Percentiles rank a stretch among this genome's conserved stretches.
Evolutionary conservation across 2,113 vertebrate species (phyloP).

Genomic region (Crotophaga sulcirostris): DNA sequence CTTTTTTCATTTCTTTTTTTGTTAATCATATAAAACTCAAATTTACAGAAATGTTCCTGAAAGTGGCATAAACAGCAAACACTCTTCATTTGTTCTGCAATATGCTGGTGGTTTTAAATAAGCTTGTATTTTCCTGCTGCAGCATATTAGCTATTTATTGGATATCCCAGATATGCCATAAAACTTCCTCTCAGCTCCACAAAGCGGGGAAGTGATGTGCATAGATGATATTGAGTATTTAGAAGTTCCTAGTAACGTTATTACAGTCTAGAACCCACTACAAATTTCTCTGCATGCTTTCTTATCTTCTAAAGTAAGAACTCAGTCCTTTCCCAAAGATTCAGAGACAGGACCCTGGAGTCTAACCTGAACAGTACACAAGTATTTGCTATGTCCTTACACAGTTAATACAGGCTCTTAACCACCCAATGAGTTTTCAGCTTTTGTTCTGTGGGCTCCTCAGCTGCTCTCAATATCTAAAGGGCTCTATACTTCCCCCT

Average conservation of each 20-base stretch:
- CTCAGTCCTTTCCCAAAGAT: not conserved
- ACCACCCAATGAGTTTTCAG: rapidly evolving
- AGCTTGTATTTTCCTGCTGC: not conserved
- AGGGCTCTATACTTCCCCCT: conserved; percentile 1
- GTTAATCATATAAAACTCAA: not conserved
- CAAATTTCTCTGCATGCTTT: not conserved
- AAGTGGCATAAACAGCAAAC: not conserved
- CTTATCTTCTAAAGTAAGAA: not conserved
- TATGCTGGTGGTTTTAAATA: not conserved
- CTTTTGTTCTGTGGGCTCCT: not conserved
- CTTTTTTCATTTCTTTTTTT: not conserved
- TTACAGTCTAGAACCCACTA: not conserved
- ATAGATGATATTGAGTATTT: not conserved
- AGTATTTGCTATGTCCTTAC: not conserved
- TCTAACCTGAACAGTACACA: not conserved
- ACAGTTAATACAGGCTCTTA: too few species aligned
- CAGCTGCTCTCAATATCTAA: not conserved
- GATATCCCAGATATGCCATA: not conserved
- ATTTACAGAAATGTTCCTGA: not conserved
- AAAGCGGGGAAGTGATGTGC: not conserved
- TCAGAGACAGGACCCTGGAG: not conserved
- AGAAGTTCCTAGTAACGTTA: not conserved
- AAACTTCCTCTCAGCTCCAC: not conserved
- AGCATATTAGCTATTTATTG: not conserved
- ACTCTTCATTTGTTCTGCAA: not conserved